These are phyloP conservation scores for Diadumene lineata DNA, from an alignment of 92 coral and sea anemone species.

Conservation along the genomic window DNA sequence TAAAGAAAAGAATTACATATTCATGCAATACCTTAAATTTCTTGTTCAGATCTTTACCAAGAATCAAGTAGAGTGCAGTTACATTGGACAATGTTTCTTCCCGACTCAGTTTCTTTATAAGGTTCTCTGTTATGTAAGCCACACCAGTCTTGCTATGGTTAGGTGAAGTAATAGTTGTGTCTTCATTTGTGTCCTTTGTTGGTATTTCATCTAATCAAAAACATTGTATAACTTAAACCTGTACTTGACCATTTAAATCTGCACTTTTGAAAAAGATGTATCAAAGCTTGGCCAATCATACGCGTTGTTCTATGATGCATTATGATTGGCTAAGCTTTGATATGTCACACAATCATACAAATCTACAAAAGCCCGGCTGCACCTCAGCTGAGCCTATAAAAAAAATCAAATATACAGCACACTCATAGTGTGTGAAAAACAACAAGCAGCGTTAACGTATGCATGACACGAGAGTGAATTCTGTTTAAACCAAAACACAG, in stretches of 20 bases:
- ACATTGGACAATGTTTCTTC: slow-evolving; percentile 73
- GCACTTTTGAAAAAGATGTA: background rate
- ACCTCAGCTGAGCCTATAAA: no score
- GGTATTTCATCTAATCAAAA: slow-evolving; percentile 50
- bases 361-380: no score
- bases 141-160: slow-evolving; percentile 63
- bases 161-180: background rate
- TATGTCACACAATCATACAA: no score
- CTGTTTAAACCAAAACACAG: no score
- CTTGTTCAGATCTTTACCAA: slow-evolving; percentile 91
- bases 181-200: slow-evolving; percentile 36
- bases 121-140: slow-evolving; percentile 87
- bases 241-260: background rate
- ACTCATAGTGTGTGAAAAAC: no score
- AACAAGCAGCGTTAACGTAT: no score
- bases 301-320: no score
- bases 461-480: no score
- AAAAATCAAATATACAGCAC: no score
- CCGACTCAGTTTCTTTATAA: slow-evolving; percentile 71
- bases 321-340: no score
- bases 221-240: no score
- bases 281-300: background rate
- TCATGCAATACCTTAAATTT: slow-evolving; percentile 77
- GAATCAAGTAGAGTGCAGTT: slow-evolving; percentile 70
- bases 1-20: no score